phyloP scores from a whole-genome alignment of 2,113 vertebrate genomes.

The Potamarius usumacintae region DNA sequence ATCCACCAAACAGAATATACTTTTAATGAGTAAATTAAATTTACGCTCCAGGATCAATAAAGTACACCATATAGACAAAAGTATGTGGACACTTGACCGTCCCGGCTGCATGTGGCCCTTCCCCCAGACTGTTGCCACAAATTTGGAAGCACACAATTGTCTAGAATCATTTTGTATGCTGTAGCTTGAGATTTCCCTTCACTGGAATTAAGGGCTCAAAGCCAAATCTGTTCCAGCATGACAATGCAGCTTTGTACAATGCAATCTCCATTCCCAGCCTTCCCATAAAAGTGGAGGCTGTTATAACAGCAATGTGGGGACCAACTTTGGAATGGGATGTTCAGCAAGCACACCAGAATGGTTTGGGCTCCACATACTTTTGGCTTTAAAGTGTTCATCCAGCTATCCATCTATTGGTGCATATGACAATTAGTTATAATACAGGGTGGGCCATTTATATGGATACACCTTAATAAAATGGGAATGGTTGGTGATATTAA shows the following conservation, averaged over 20 bases:
- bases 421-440: not conserved
- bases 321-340: too few relatives aligned
- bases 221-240: not conserved
- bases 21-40: not conserved
- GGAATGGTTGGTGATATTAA: too few relatives aligned
- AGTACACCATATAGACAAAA: not conserved
- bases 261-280: not conserved
- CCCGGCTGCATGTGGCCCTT: not conserved
- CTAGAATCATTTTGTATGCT: not conserved
- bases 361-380: too few relatives aligned
- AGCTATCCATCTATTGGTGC: not conserved
- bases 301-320: not conserved
- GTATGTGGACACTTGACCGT: not conserved
- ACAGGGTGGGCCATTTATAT: too few relatives aligned
- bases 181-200: not conserved
- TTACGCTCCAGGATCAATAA: not conserved
- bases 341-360: too few relatives aligned
- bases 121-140: not conserved
- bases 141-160: not conserved
- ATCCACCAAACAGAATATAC: not conserved
- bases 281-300: not conserved
- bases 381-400: not conserved
- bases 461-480: too few relatives aligned
- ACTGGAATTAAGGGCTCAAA: too few relatives aligned
- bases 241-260: not conserved